Percentiles rank a stretch among this genome's conserved stretches.
Conservation (phyloP, 2,797 vertebrate species). For the Falco peregrinus region DNA sequence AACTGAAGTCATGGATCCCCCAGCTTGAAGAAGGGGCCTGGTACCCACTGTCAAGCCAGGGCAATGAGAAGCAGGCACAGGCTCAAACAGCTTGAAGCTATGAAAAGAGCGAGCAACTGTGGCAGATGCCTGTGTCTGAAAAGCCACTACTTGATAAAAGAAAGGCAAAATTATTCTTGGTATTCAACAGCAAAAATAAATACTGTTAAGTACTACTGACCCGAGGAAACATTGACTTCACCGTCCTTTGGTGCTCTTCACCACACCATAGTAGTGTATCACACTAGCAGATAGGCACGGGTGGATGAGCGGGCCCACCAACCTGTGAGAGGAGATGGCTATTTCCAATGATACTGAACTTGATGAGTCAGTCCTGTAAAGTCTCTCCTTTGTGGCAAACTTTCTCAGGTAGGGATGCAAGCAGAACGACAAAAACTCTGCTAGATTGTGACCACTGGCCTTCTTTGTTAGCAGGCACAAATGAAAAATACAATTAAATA, state of each 20-base stretch:
- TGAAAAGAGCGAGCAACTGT: background rate
- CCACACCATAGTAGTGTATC: rapidly evolving
- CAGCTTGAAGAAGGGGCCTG: background rate
- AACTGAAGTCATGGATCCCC: background rate
- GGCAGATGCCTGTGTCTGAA: rapidly evolving
- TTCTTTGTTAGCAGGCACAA: background rate
- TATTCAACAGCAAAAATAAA: background rate
- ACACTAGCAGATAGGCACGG: rapidly evolving
- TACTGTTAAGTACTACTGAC: background rate
- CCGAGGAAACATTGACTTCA: background rate
- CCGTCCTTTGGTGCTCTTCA: rapidly evolving
- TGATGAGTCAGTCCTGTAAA: rapidly evolving
- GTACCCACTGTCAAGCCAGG: background rate
- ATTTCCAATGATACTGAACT: rapidly evolving
- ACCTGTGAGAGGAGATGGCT: background rate
- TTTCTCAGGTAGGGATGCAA: background rate
- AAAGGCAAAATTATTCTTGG: background rate
- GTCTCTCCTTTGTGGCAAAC: background rate
- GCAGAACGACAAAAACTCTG: background rate
- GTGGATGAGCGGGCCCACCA: background rate
- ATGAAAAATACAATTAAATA: background rate
- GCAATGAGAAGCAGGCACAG: background rate
- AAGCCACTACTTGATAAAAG: background rate
- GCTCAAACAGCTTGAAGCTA: background rate
- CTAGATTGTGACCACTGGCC: background rate